Evolutionary conservation across 2,797 vertebrate species (phyloP), one percentile per base, ranked within the genome.

Genomic region (Enteromius paludinosus): DNA sequence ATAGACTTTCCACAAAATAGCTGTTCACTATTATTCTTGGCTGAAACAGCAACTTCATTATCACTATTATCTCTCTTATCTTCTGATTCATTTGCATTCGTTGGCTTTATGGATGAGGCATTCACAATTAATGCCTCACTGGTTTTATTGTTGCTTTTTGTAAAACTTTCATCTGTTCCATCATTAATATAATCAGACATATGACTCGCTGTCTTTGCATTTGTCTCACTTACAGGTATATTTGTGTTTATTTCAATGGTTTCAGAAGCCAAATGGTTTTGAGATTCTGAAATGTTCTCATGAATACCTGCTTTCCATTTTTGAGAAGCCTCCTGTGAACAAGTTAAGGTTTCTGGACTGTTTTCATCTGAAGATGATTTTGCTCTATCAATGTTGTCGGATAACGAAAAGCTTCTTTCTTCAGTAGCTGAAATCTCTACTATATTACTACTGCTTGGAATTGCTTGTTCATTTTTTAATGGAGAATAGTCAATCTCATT

Each of bases 401-500:
- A 28, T 68, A 69, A 70, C 12, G 15, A 70, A 15, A 49, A 49
- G 15, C 41, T 38, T 20, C n/a, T 41, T 83, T 52, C 71, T 18
- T 78, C 41, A 5, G 28, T 20, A 56, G 65, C 6, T 45, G 59
- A n/a, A 14, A 75, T 78, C 59, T 78, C 69, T 69, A 62, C 20
- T 52, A 66, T 79, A 75, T 38, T 81, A 7, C 87, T 59, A 17
- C 78, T 35, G 11, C 14, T 23, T 33, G 45, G 30, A 33, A 75
- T 62, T 85, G n/a, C 23, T 30, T 54, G 20, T 3, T 5, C 41
- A 11, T 38, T 65, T 79, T 86, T 84, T 0, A 81, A 68, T 23
- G 80, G 56, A 2, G 71, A 35, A 35, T 38, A 41, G 82, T 88
- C 80, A 3, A 64, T 61, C 18, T 86, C 38, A 38, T 75, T 75